A percentile compares a stretch with the other conserved stretches of the same genome.
Conservation (phyloP, 1,140 invertebrate genomes). For the Nomia melanderi region DNA sequence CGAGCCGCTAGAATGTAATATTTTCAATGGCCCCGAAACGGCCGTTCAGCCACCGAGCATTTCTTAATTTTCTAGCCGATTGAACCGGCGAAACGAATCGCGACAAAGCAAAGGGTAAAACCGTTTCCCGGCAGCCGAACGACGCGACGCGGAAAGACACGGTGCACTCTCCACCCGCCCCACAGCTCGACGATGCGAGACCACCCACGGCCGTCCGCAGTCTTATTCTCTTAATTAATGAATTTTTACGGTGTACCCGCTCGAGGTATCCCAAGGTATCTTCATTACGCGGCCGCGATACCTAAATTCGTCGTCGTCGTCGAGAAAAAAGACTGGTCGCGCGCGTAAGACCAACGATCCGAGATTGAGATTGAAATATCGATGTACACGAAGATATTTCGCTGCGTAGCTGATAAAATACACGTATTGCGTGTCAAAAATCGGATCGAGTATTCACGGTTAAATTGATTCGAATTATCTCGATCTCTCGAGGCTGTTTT, state of each 20-base stretch:
- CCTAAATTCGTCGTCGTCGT: neutral
- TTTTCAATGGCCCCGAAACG: neutral
- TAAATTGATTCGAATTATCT: no score
- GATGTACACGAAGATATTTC: no score
- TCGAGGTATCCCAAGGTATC: constrained; percentile 7
- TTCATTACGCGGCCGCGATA: constrained; percentile 3
- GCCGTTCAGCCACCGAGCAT: neutral
- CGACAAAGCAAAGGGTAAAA: neutral
- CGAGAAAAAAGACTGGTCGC: no score
- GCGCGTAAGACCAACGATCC: no score
- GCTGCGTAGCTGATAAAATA: no score
- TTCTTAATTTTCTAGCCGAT: neutral
- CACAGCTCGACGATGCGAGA: neutral
- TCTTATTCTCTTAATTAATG: constrained; percentile 43
- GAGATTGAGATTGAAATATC: no score
- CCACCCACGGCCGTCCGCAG: constrained; percentile 19
- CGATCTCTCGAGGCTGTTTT: no score
- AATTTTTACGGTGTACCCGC: neutral
- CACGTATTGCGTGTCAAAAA: no score
- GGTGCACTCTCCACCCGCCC: neutral
- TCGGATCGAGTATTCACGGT: no score
- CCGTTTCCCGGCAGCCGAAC: neutral
- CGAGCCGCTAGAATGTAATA: neutral
- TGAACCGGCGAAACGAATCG: neutral
- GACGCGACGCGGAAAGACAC: neutral